Conservation (phyloP, 2,113 vertebrate species). For the Arvicanthis niloticus region DNA sequence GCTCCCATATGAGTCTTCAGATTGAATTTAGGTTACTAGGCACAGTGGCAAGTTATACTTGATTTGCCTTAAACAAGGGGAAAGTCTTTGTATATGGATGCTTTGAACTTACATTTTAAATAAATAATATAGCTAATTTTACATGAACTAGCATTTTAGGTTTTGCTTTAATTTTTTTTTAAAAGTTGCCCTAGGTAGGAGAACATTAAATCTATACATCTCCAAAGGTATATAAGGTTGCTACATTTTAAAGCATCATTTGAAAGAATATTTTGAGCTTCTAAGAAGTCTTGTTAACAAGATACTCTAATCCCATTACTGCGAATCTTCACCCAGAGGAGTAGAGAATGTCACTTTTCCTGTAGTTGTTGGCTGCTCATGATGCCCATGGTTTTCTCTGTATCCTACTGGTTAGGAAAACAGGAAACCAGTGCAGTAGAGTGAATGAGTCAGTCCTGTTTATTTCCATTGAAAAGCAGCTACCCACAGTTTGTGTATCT, state of each 20-base stretch:
- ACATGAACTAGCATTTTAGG: neutral
- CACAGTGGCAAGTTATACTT: neutral
- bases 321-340: neutral
- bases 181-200: neutral
- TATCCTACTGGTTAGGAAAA: slow-evolving; percentile 55
- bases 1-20: too few species aligned
- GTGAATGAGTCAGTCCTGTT: slow-evolving; percentile 59
- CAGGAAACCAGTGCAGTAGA: slow-evolving; percentile 37
- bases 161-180: too few species aligned
- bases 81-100: neutral
- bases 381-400: slow-evolving; percentile 17
- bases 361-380: neutral
- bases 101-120: neutral
- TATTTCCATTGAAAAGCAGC: slow-evolving; percentile 81
- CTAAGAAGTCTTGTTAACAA: neutral
- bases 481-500: slow-evolving; percentile 81
- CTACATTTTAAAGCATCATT: neutral
- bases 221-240: neutral
- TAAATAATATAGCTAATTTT: neutral
- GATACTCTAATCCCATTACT: slow-evolving; percentile 36
- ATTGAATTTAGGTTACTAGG: neutral
- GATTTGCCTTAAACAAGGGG: neutral
- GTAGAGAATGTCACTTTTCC: slow-evolving; percentile 18
- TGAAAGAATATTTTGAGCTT: slow-evolving; percentile 26
- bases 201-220: neutral